A percentile compares a stretch with the other conserved stretches of the same genome.
Evolutionary conservation across 2,797 vertebrate genomes (phyloP).

Genomic region (Poecile montanus): DNA sequence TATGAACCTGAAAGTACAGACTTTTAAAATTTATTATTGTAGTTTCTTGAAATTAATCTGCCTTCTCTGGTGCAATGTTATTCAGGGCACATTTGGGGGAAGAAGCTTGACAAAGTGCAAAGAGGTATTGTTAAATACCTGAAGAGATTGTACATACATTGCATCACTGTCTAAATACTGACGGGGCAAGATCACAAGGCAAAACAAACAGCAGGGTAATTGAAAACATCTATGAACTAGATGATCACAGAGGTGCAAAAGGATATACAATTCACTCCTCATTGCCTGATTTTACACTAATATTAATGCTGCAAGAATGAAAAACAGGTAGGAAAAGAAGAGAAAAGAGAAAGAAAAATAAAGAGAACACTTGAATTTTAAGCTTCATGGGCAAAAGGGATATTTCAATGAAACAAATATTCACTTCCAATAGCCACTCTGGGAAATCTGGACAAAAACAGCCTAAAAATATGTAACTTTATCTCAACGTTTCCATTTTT

Average conservation of each 20-base stretch:
- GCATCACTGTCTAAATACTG: conserved; percentile 49
- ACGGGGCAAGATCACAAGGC: conserved; percentile 27
- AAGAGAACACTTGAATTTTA: background rate
- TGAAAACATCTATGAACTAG: conserved; percentile 66
- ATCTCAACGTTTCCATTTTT: background rate
- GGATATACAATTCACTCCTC: conserved; percentile 3
- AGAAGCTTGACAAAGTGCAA: conserved; percentile 38
- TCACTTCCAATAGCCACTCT: background rate
- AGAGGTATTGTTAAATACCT: conserved; percentile 27
- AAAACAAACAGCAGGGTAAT: conserved; percentile 72
- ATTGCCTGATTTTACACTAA: conserved; percentile 11
- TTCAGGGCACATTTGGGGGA: background rate
- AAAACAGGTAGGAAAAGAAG: background rate
- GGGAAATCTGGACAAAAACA: background rate
- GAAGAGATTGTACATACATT: conserved; percentile 4
- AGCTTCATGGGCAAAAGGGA: background rate
- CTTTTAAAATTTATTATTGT: conserved; percentile 17
- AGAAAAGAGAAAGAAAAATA: background rate
- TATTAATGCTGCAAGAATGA: background rate
- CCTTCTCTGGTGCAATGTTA: background rate
- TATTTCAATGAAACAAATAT: background rate
- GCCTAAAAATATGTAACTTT: background rate
- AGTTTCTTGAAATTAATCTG: background rate
- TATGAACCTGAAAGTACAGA: conserved; percentile 19
- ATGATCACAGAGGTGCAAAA: conserved; percentile 29